Evolutionary conservation across 2,888 invertebrate genomes (phyloP).

Genomic region (Pachymerium ferrugineum): DNA sequence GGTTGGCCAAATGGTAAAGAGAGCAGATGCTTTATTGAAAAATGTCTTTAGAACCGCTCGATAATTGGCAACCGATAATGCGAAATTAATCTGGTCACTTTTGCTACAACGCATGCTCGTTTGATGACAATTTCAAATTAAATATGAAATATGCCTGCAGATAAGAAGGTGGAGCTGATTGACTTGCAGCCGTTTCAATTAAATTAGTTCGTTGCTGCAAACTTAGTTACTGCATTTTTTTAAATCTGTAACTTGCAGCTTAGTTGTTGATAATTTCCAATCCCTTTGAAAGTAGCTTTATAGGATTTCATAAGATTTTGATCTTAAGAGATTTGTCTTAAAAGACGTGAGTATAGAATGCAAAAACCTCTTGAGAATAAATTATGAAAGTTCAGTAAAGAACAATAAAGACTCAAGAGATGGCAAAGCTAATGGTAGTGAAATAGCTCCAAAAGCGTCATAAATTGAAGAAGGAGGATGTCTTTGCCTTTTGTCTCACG

Average conservation of each 20-base stretch:
- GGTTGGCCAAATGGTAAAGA: neutral
- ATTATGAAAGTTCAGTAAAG: constrained; percentile 24
- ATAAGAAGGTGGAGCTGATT: neutral
- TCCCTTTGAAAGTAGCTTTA: neutral
- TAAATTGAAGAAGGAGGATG: neutral
- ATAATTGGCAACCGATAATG: constrained; percentile 27
- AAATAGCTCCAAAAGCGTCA: constrained; percentile 6
- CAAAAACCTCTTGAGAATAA: constrained; percentile 23
- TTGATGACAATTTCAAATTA: constrained; percentile 7
- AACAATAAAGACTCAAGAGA: constrained; percentile 19
- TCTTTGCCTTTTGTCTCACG: neutral
- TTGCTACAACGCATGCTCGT: neutral
- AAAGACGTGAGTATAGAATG: neutral
- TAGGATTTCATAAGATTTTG: neutral
- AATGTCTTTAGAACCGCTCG: constrained; percentile 12
- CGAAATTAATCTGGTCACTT: constrained; percentile 17
- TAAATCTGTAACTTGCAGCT: too few species aligned
- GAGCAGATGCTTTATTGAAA: constrained; percentile 24
- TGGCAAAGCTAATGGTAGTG: neutral
- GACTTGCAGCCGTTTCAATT: neutral
- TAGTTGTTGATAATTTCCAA: neutral
- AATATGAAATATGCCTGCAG: neutral
- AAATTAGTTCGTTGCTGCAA: neutral
- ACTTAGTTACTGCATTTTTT: too few species aligned
- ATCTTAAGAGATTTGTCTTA: neutral